Evolutionary conservation across 2,797 vertebrate genomes (phyloP).

Genomic region (Enteromius fasciolatus): DNA sequence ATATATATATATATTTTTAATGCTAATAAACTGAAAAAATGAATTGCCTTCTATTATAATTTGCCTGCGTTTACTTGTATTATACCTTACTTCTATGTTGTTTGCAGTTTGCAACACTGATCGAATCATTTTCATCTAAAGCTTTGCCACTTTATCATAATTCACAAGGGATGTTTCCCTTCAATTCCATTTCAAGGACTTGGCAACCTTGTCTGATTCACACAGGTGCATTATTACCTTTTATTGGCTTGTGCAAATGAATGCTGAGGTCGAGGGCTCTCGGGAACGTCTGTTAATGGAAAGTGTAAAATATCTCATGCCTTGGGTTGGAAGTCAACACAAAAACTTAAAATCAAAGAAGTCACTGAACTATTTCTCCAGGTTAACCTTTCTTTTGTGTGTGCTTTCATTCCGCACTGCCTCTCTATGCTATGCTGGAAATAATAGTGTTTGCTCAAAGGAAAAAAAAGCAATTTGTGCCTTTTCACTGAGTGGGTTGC

Average conservation of each 20-base stretch:
- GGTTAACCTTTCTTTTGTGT: conserved; percentile 26
- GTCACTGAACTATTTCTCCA: conserved; percentile 47
- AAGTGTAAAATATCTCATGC: conserved; percentile 69
- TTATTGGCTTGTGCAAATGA: conserved; percentile 76
- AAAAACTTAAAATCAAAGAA: conserved; percentile 28
- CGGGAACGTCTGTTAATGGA: conserved; percentile 62
- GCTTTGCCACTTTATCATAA: conserved; percentile 74
- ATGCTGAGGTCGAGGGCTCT: conserved; percentile 68
- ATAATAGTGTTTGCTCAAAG: conserved; percentile 34
- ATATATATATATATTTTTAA: too few species aligned
- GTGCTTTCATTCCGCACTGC: conserved; percentile 17
- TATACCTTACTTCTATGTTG: conserved; percentile 68
- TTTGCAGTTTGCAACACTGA: conserved; percentile 73
- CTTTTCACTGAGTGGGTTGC: conserved; percentile 16
- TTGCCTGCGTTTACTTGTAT: neutral
- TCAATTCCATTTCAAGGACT: conserved; percentile 78
- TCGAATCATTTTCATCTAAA: conserved; percentile 80
- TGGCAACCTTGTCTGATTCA: conserved; percentile 77
- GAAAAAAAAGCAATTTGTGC: conserved; percentile 34
- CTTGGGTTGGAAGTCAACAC: conserved; percentile 59
- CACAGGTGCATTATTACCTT: conserved; percentile 74
- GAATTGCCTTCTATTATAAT: neutral
- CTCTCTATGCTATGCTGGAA: conserved; percentile 6
- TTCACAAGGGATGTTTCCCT: conserved; percentile 66
- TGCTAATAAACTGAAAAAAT: neutral